phyloP scores from a whole-genome alignment of 2,888 invertebrate genomes.

The Linnaemya tessellans region DNA sequence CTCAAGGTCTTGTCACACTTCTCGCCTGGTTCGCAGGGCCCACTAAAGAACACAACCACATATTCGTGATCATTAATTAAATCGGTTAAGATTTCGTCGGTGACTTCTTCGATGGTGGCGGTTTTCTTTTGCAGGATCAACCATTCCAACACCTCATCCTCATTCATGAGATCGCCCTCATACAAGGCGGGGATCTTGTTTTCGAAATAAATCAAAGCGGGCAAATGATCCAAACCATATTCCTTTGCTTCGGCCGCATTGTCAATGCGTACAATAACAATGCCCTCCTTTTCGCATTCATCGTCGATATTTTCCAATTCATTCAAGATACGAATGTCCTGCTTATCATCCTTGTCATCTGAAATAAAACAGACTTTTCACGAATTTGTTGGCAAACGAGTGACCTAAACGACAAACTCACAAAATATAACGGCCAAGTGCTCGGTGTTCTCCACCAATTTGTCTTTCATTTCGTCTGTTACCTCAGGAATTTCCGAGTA shows the following conservation, averaged over 20 bases:
- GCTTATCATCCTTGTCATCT: constrained; percentile 96
- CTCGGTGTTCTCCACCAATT: constrained; percentile 90
- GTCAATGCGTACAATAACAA: constrained; percentile 94
- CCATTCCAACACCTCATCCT: constrained; percentile 96
- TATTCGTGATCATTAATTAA: constrained; percentile 95
- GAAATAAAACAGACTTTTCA: background rate
- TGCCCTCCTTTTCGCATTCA: constrained; percentile 94
- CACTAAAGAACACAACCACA: constrained; percentile 96
- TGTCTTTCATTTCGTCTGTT: constrained; percentile 96
- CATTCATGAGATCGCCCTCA: constrained; percentile 95
- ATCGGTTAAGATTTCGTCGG: constrained; percentile 93
- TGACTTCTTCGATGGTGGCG: constrained; percentile 96
- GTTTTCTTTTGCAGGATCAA: constrained; percentile 91
- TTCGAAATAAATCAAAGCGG: constrained; percentile 92
- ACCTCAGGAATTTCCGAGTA: constrained; percentile 96
- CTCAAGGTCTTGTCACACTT: constrained; percentile 93
- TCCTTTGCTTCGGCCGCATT: constrained; percentile 95
- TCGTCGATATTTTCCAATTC: constrained; percentile 97
- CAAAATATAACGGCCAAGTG: constrained; percentile 95
- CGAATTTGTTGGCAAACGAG: background rate
- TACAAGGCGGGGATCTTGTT: constrained; percentile 95
- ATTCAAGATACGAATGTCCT: constrained; percentile 93
- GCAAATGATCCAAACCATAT: constrained; percentile 94
- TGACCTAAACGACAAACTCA: constrained; percentile 86
- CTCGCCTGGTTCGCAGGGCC: constrained; percentile 93